A percentile compares a stretch with the other conserved stretches of the same genome.
Conservation (phyloP, 2,113 vertebrate species). For the Myocastor coypus region DNA sequence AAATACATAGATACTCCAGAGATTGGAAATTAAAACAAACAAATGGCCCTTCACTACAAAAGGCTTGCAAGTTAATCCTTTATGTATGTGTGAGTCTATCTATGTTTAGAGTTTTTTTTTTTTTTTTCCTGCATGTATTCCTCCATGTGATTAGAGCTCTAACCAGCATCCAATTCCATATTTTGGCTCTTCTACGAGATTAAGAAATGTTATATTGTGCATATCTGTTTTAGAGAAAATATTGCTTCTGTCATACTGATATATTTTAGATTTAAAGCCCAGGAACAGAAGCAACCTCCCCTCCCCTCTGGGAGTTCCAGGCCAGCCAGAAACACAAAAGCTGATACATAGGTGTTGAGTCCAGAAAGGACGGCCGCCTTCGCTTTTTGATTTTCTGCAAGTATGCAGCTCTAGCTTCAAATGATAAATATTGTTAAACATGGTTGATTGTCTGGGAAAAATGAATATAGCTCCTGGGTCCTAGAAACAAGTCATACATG, state of each 20-base stretch:
- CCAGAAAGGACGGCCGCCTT: not conserved
- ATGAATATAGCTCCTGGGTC: not conserved
- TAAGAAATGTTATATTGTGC: not conserved
- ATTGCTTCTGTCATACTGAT: not conserved
- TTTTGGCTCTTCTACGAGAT: conserved; percentile 23
- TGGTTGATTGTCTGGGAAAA: not conserved
- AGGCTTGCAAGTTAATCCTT: not conserved
- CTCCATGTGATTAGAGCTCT: not conserved
- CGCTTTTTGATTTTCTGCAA: not conserved
- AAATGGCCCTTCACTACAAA: not conserved
- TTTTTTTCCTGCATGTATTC: not conserved
- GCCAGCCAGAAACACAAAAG: not conserved
- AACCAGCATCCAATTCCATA: not conserved
- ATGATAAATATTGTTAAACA: conserved; percentile 43
- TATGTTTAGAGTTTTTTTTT: not conserved
- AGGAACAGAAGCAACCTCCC: not conserved
- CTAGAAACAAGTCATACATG: not conserved
- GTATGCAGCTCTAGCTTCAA: conserved; percentile 31
- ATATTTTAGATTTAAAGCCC: not conserved
- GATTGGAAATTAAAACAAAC: conserved; percentile 52
- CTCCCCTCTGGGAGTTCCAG: not conserved
- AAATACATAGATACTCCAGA: not conserved
- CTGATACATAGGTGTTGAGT: not conserved
- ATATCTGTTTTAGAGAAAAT: conserved; percentile 3
- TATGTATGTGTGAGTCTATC: not conserved